Evolutionary conservation across 1,140 invertebrate species (phyloP).

Genomic region (Drosophila sechellia): DNA sequence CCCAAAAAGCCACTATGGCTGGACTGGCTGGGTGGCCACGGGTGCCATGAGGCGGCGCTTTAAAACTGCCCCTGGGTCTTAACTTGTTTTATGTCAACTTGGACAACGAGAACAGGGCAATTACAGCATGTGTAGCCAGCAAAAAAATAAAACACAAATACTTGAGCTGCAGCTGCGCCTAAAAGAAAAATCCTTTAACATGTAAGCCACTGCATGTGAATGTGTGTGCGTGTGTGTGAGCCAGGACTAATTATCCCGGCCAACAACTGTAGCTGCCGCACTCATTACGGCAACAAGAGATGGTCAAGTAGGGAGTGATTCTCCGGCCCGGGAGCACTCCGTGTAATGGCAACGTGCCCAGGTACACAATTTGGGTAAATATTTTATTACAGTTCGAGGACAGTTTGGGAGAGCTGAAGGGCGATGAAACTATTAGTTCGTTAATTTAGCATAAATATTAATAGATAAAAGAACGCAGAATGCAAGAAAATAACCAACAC

Average conservation of each 20-base stretch:
- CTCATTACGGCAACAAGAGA: constrained; percentile 51
- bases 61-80: constrained; percentile 72
- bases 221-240: neutral
- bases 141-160: constrained; percentile 32
- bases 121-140: constrained; percentile 55
- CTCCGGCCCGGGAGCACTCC: constrained; percentile 5
- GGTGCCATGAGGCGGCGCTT: constrained; percentile 57
- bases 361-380: constrained; percentile 17
- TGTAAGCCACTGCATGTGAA: constrained; percentile 20
- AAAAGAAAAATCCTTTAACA: constrained; percentile 78
- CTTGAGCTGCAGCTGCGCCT: constrained; percentile 74
- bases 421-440: neutral
- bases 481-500: no score
- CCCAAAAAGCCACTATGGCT: constrained; percentile 22
- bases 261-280: constrained; percentile 41
- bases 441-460: constrained; percentile 10
- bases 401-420: constrained; percentile 1
- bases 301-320: constrained; percentile 65
- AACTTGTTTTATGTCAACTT: constrained; percentile 76
- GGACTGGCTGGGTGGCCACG: constrained; percentile 11
- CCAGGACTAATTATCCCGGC: constrained; percentile 60
- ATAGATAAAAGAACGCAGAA: neutral
- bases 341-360: neutral
- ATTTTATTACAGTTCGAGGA: constrained; percentile 5
- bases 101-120: constrained; percentile 66